These are phyloP conservation scores for Watsonalla binaria DNA, from an alignment of 2,888 invertebrate species.

Conservation along the genomic window DNA sequence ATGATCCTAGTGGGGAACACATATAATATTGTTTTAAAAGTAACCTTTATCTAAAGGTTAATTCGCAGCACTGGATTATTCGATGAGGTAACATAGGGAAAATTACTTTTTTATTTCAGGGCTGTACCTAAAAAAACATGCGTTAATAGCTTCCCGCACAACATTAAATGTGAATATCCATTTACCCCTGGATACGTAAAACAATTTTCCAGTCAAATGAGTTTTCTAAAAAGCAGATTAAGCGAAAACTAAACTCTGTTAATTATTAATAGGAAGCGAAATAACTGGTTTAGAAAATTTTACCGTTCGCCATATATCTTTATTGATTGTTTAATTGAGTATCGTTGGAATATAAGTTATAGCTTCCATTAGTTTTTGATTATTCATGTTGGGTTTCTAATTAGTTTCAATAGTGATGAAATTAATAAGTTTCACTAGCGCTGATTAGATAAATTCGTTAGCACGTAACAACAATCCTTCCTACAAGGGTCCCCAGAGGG, in stretches of 20 bases:
- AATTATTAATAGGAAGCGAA: constrained; percentile 63
- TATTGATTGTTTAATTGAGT: constrained; percentile 8
- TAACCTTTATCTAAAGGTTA: not conserved
- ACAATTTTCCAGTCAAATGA: constrained; percentile 74
- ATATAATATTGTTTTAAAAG: not conserved
- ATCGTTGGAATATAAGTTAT: not conserved
- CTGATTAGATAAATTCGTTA: too few species aligned
- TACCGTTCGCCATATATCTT: constrained; percentile 5
- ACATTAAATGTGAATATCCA: constrained; percentile 47
- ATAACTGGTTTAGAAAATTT: constrained; percentile 35
- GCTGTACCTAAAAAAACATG: constrained; percentile 26
- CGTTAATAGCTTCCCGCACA: constrained; percentile 24
- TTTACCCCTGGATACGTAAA: constrained; percentile 47
- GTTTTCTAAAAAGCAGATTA: constrained; percentile 77
- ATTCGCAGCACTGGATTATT: not conserved
- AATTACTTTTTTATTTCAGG: constrained; percentile 1
- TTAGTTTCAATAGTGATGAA: not conserved
- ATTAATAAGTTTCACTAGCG: not conserved
- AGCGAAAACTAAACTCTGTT: constrained; percentile 73
- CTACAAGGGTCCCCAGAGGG: too few species aligned
- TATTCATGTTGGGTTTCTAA: not conserved
- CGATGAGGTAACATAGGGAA: not conserved
- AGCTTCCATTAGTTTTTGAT: not conserved
- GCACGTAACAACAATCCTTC: too few species aligned
- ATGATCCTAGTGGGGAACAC: too few species aligned